These are phyloP conservation scores for Pan troglodytes DNA, from an alignment of 2,113 vertebrate species.

Conservation along the genomic window NHGRI_mPanTro3-v2.1_pri NC_072402.2:114553001-114553500, in stretches of 20 bases:
- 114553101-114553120: background rate
- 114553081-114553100: background rate
- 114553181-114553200: background rate
- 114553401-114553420: background rate
- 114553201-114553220: background rate
- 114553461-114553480: background rate
- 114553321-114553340: background rate
- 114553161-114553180: background rate
- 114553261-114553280: background rate
- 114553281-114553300: background rate
- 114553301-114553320: background rate
- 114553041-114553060: background rate
- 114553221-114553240: background rate
- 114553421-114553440: background rate
- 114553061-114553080: background rate
- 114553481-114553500: background rate
- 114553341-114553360: background rate
- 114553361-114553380: background rate
- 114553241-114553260: background rate
- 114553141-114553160: rapidly evolving
- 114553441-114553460: background rate
- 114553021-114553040: background rate
- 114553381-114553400: background rate
- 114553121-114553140: background rate
- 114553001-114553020: background rate